Evolutionary conservation across 2,888 invertebrate genomes (phyloP), one percentile per base, ranked within the genome.

Genomic region (Andrena chrysosceles): DNA sequence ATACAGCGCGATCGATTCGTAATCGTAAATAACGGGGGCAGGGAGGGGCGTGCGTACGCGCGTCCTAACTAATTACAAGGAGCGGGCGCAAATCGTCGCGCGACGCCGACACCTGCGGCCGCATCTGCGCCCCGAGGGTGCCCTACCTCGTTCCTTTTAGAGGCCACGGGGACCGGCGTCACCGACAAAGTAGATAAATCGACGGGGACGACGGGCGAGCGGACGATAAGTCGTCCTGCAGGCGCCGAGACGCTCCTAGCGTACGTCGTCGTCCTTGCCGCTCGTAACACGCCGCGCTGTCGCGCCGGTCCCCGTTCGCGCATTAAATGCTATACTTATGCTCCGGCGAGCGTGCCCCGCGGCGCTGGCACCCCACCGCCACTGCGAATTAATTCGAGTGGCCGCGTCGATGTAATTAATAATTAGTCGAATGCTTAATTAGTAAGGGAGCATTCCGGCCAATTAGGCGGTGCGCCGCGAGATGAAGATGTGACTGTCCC

Each of bases 371-470:
- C 80, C 86, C 84, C 77, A 73, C 74, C 72, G 84, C 75, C 84
- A 73, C 71, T 62, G 81, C 63, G 85, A 89, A 91, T 91, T 90
- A 91, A 91, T 91, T 89, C 90, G 87, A 86, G 85, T 82, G 83
- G 70, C 80, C 87, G 85, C 87, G 89, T 89, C 90, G 86, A 87
- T 89, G 89, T 90, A 90, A 91, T 91, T 91, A 91, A 91, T 91
- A 91, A 91, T 91, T 91, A 91, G 91, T 81, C 88, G 87, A 85
- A 90, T 89, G 90, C 87, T 89, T 91, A 91, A 91, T 91, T 89
- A 90, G 90, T 87, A 81, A 83, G 80, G 73, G 84, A 84, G 87
- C 87, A 88, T 87, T 85, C 87, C 85, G 77, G 82, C 89, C 90
- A 91, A 91, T 91, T 91, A 91, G 90, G 83, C 83, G 62, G 80